Percentiles rank a stretch among this genome's conserved stretches.
These are phyloP conservation scores for Leptothorax acervorum DNA, from an alignment of 2,888 invertebrate species.

Conservation along the genomic window DNA sequence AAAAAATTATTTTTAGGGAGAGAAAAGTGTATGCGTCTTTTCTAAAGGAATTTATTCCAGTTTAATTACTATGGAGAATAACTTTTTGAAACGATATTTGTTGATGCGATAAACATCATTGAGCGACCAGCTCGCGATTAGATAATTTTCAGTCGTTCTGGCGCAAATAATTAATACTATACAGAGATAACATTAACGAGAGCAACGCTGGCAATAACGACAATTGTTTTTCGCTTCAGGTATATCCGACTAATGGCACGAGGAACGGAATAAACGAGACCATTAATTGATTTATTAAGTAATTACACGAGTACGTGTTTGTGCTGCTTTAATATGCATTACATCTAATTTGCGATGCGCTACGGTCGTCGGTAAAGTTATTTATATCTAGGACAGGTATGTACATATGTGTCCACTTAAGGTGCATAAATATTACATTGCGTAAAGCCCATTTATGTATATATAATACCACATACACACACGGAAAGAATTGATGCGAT, in stretches of 20 bases:
- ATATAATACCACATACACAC: slow-evolving; percentile 8
- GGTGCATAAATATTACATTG: slow-evolving; percentile 41
- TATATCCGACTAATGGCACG: not conserved
- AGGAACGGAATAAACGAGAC: not conserved
- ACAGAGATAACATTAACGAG: not conserved
- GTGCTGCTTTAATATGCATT: not conserved
- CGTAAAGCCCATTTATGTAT: slow-evolving; percentile 37
- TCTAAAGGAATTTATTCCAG: not conserved
- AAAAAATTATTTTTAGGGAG: not conserved
- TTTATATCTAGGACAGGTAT: slow-evolving; percentile 23
- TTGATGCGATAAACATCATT: not conserved
- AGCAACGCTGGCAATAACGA: not conserved
- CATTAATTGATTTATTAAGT: not conserved
- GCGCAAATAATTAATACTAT: not conserved
- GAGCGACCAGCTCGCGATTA: not conserved
- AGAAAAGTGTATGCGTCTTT: not conserved
- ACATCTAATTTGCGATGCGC: slow-evolving; percentile 4
- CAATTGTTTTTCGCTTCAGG: not conserved
- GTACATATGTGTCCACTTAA: slow-evolving; percentile 14
- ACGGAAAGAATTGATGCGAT: not conserved
- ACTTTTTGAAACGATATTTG: slow-evolving; percentile 8
- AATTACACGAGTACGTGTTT: slow-evolving; percentile 10
- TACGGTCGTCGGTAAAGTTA: not conserved
- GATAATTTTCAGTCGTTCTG: not conserved
- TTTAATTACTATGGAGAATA: not conserved